Evolutionary conservation across 2,888 invertebrate species (phyloP).

Genomic region (Caenorhabditis angaria): DNA sequence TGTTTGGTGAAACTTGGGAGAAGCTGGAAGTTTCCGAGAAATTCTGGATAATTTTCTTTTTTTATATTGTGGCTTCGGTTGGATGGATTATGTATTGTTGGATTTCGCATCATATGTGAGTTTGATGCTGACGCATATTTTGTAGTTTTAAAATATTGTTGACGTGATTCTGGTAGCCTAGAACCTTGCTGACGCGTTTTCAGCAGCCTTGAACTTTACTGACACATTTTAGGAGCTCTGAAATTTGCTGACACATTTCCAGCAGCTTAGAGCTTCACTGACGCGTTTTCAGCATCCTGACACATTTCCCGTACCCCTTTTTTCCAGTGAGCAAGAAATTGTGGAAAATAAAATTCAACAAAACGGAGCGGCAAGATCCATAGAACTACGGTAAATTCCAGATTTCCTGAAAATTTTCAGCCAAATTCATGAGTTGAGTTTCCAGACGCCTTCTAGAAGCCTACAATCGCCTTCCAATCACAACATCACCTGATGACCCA

Average conservation of each 20-base stretch:
- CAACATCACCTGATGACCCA: no score
- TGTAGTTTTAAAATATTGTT: neutral
- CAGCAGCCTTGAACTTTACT: no score
- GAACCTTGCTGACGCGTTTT: no score
- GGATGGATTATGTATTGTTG: constrained; percentile 2
- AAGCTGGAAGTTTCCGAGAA: neutral
- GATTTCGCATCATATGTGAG: neutral
- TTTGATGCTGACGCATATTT: neutral
- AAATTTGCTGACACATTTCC: no score
- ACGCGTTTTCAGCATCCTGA: no score
- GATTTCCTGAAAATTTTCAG: neutral
- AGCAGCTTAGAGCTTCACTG: no score
- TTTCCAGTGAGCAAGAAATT: neutral
- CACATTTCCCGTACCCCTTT: no score
- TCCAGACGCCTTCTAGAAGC: no score
- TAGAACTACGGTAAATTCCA: neutral
- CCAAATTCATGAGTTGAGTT: no score
- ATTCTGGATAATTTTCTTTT: neutral
- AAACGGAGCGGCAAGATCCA: neutral
- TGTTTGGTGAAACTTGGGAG: neutral
- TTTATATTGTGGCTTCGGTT: neutral
- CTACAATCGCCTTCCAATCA: no score
- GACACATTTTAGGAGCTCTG: no score
- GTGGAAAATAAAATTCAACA: neutral
- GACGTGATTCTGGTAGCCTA: no score